Conservation (phyloP, 2,113 vertebrate genomes). For the Micromys minutus region DNA sequence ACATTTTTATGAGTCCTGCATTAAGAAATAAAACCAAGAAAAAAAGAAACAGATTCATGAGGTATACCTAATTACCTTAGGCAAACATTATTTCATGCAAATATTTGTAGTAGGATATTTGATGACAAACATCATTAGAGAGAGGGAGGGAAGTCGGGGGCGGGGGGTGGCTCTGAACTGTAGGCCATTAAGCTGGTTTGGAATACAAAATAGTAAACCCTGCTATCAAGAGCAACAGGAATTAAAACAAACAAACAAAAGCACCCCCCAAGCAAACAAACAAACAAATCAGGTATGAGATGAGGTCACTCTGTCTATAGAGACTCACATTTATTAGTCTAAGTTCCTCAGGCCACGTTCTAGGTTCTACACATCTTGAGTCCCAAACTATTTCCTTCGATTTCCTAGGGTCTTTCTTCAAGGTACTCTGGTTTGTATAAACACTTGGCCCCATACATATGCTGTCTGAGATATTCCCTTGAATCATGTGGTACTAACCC, state of each 20-base stretch:
- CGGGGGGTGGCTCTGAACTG: background rate
- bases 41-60: background rate
- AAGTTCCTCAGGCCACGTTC: background rate
- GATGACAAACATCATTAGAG: background rate
- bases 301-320: background rate
- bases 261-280: background rate
- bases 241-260: background rate
- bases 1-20: background rate
- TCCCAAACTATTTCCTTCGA: background rate
- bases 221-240: background rate
- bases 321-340: slow-evolving; percentile 35
- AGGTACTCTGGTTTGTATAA: background rate
- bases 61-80: background rate
- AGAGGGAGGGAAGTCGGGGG: background rate
- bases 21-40: slow-evolving; percentile 44
- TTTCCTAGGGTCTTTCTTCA: background rate
- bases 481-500: background rate
- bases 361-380: background rate
- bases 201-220: background rate
- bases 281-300: no score
- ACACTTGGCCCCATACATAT: background rate
- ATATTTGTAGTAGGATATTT: background rate
- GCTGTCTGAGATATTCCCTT: background rate
- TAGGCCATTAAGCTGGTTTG: background rate
- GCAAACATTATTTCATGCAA: slow-evolving; percentile 11